phyloP scores from a whole-genome alignment of 2,113 vertebrate species.

The Tamias sibiricus region DNA sequence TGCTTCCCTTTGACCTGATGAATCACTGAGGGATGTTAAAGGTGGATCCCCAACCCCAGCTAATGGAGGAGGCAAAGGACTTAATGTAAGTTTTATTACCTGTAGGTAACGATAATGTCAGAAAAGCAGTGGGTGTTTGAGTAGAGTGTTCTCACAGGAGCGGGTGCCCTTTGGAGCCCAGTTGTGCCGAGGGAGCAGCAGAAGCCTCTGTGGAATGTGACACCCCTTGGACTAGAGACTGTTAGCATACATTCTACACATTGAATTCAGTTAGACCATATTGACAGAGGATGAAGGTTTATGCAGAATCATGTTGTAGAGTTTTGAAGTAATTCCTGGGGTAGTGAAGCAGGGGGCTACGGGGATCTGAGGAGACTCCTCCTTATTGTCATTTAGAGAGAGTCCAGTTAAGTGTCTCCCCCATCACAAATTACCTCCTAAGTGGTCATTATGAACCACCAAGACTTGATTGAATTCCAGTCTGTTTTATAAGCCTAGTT shows the following conservation, averaged over 20 bases:
- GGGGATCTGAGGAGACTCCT: neutral
- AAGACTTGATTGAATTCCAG: neutral
- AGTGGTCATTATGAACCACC: neutral
- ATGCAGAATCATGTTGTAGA: neutral
- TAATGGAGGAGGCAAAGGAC: conserved; percentile 38
- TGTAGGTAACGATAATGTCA: neutral
- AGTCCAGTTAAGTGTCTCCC: neutral
- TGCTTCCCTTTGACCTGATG: neutral
- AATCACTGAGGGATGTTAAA: neutral
- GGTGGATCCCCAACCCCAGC: neutral
- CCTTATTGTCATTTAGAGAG: neutral
- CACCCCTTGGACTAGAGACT: neutral
- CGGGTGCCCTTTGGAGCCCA: neutral
- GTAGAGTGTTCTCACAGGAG: neutral
- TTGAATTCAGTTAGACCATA: neutral
- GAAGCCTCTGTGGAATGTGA: neutral
- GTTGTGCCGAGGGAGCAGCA: neutral
- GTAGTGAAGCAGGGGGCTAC: neutral
- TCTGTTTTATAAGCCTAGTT: neutral
- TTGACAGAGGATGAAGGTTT: neutral
- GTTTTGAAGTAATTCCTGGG: neutral
- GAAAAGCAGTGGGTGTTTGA: conserved; percentile 13
- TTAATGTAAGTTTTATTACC: conserved; percentile 59
- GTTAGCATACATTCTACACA: neutral
- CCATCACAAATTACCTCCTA: neutral